Conservation (phyloP, 2,113 vertebrate genomes). For the Phaetusa simplex region DNA sequence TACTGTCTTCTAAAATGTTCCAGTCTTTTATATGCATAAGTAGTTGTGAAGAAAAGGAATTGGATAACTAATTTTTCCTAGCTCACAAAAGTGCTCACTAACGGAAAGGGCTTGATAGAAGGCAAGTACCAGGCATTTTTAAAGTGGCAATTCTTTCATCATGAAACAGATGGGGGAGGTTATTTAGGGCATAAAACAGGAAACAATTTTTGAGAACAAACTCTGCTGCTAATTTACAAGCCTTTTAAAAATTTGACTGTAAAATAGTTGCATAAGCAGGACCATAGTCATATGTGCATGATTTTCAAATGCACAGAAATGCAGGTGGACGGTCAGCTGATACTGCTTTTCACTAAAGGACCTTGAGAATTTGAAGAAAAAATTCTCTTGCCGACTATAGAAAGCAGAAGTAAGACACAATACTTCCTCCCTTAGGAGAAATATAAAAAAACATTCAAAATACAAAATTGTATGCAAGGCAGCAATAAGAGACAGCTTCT, state of each 20-base stretch:
- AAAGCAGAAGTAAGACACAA: neutral
- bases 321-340: accelerated
- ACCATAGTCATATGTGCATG: neutral
- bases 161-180: neutral
- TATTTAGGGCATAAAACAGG: neutral
- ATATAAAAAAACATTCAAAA: neutral
- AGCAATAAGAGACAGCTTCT: neutral
- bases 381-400: neutral
- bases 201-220: neutral
- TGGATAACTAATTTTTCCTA: neutral
- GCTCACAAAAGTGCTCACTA: neutral
- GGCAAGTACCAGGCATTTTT: neutral
- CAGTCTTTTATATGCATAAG: neutral
- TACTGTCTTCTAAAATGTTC: neutral
- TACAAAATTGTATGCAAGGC: neutral
- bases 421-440: neutral
- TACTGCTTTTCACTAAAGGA: neutral
- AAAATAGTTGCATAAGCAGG: neutral
- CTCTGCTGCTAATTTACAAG: neutral
- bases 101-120: neutral
- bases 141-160: neutral
- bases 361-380: neutral
- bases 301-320: neutral
- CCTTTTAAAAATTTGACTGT: neutral
- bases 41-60: neutral